Evolutionary conservation across 2,888 invertebrate species (phyloP).

Genomic region (Cephus spinipes): DNA sequence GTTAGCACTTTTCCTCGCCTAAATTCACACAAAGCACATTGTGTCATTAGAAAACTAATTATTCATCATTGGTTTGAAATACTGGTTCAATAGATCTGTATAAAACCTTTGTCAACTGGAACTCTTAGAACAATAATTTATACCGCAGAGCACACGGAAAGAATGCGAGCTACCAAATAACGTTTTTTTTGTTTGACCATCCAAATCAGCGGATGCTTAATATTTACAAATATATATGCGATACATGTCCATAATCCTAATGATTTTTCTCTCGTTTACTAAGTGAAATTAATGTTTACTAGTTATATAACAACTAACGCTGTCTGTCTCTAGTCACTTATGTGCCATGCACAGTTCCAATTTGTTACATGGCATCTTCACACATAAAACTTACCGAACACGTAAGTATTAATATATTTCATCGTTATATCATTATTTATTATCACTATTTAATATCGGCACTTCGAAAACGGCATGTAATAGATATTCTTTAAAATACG

Average conservation of each 20-base stretch:
- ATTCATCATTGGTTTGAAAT: conserved; percentile 65
- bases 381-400: neutral
- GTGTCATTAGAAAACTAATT: conserved; percentile 63
- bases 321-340: neutral
- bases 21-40: conserved; percentile 56
- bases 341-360: neutral
- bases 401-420: neutral
- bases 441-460: neutral
- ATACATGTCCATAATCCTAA: neutral
- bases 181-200: conserved; percentile 20
- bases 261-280: neutral
- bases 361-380: neutral
- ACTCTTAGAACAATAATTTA: conserved; percentile 61
- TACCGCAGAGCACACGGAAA: conserved; percentile 48
- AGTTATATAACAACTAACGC: neutral
- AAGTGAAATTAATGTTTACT: neutral
- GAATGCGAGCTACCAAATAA: conserved; percentile 42
- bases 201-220: conserved; percentile 7
- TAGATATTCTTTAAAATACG: neutral
- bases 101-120: conserved; percentile 64
- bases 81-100: conserved; percentile 65
- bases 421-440: neutral
- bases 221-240: conserved; percentile 8
- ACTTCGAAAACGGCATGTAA: neutral
- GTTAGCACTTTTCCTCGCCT: conserved; percentile 50